A percentile compares a stretch with the other conserved stretches of the same genome.
Evolutionary conservation across 2,113 vertebrate species (phyloP).

Genomic region (Steatornis caripensis): DNA sequence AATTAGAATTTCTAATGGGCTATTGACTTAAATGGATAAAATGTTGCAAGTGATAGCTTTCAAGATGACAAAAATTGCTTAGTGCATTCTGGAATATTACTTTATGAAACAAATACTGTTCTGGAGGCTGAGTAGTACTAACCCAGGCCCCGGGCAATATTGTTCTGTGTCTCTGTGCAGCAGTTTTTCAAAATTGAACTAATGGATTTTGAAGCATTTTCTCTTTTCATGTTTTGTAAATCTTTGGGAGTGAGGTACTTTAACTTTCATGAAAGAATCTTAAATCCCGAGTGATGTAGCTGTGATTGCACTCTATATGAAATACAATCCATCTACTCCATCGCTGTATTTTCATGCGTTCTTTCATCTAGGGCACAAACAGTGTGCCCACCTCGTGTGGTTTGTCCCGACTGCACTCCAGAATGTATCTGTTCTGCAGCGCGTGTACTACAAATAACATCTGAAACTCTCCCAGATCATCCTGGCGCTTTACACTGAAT

Average conservation of each 20-base stretch:
- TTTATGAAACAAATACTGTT: constrained; percentile 64
- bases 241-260: constrained; percentile 51
- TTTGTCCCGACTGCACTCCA: constrained; percentile 10
- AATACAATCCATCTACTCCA: constrained; percentile 45
- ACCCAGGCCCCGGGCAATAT: constrained; percentile 46
- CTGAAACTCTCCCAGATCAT: not conserved
- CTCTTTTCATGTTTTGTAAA: constrained; percentile 60
- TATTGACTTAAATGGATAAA: constrained; percentile 96
- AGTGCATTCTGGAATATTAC: constrained; percentile 76
- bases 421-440: not conserved
- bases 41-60: constrained; percentile 85
- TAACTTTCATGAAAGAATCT: constrained; percentile 54
- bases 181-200: constrained; percentile 60
- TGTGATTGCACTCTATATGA: constrained; percentile 47
- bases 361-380: not conserved
- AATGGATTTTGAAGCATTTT: constrained; percentile 57
- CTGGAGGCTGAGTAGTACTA: constrained; percentile 61
- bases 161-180: constrained; percentile 22
- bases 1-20: constrained; percentile 97
- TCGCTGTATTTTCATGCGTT: not conserved
- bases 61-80: constrained; percentile 83
- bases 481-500: not conserved
- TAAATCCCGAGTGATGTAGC: constrained; percentile 38
- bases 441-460: not conserved
- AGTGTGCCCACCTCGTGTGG: not conserved